Evolutionary conservation across 1,140 invertebrate species (phyloP), one percentile per base, ranked within the genome.

Genomic region (Macrosteles quadrilineatus): DNA sequence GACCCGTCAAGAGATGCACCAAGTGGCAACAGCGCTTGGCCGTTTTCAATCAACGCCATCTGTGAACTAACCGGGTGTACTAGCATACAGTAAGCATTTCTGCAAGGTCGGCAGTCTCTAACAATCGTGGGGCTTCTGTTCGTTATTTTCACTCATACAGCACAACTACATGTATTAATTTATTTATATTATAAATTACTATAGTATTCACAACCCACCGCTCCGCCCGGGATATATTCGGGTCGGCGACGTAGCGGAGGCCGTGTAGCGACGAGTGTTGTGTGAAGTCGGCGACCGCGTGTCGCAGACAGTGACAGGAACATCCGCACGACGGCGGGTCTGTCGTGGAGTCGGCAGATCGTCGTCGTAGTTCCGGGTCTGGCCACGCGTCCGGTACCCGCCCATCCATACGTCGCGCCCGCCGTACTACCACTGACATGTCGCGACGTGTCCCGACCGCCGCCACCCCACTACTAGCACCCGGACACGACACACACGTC

Each of bases 171-270:
- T n/a, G n/a, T n/a, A n/a, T n/a, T n/a, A n/a, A n/a, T n/a, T n/a
- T n/a, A n/a, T n/a, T n/a, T n/a, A n/a, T n/a, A n/a, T n/a, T n/a
- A n/a, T n/a, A n/a, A n/a, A n/a, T n/a, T n/a, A n/a, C n/a, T n/a
- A n/a, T n/a, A n/a, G n/a, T n/a, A n/a, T n/a, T n/a, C n/a, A n/a
- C 55, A 27, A 59, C 55, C 47, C 21, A 59, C 55, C 55, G 12
- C 27, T 59, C 55, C 6, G 27, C 9, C n/a, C 21, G 21, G 2
- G 55, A 59, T 9, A 59, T 27, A 23, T 14, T 27, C 6, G 6
- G 21, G 74, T 92, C 90, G 1, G 90, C 91, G 14, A 93, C 85
- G 73, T 92, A 93, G 76, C 87, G 86, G 1, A 93, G 80, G 0
- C 91, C 91, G 75, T 93, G 91, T 27, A 93, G 78, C 0, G 88